Percentiles rank a stretch among this genome's conserved stretches.
phyloP scores from a whole-genome alignment of 2,113 vertebrate genomes.

The Gopherus flavomarginatus region DNA sequence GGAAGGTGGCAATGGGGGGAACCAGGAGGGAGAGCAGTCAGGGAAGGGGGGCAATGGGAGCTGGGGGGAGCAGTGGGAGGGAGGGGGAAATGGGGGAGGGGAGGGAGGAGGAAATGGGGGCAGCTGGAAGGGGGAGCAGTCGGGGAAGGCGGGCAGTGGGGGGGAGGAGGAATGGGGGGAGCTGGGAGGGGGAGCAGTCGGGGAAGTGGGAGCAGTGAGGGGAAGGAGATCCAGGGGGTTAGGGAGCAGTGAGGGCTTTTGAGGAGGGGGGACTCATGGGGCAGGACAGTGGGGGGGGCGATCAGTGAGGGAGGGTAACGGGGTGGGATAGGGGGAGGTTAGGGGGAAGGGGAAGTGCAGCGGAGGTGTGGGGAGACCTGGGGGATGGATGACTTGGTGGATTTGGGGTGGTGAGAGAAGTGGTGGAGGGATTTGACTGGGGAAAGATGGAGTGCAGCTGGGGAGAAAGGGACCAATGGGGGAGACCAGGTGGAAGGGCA shows the following conservation, averaged over 20 bases:
- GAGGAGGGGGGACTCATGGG: no score
- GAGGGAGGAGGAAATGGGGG: background rate
- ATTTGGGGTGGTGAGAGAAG: no score
- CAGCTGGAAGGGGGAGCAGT: background rate
- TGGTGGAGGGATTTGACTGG: background rate
- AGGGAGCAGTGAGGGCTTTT: background rate
- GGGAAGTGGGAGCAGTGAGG: background rate
- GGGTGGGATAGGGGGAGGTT: background rate
- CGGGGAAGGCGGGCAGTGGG: background rate
- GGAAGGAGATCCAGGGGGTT: no score
- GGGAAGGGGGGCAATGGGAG: background rate
- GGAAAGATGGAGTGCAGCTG: background rate
- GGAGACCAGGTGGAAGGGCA: background rate
- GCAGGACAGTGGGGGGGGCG: background rate
- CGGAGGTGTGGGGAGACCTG: background rate
- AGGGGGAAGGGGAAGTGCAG: background rate
- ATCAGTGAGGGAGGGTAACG: background rate
- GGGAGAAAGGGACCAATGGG: background rate
- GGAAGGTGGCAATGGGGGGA: no score
- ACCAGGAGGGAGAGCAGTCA: background rate
- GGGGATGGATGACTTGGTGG: no score
- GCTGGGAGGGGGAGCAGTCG: no score
- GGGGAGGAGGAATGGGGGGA: no score
- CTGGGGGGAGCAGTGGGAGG: background rate
- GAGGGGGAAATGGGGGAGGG: background rate